A percentile compares a stretch with the other conserved stretches of the same genome.
phyloP scores from a whole-genome alignment of 2,113 vertebrate genomes.

The Eidolon helvum region DNA sequence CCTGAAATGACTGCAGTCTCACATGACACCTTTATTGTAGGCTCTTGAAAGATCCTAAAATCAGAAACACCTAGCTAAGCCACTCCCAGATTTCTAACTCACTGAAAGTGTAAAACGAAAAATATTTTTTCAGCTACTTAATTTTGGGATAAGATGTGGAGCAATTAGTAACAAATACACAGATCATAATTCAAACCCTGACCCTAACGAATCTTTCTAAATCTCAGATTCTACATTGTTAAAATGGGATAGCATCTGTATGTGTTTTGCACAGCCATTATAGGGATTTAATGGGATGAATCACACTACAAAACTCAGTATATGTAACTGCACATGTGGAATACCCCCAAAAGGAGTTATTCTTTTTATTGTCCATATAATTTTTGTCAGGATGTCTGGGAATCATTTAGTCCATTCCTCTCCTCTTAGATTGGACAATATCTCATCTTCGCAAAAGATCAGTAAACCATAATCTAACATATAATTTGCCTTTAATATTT shows the following conservation, averaged over 20 bases:
- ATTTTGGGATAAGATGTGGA: background rate
- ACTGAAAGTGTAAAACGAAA: background rate
- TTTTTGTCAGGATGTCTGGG: background rate
- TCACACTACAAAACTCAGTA: background rate
- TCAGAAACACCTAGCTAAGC: background rate
- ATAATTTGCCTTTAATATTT: background rate
- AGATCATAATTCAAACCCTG: background rate
- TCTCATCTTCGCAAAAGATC: background rate
- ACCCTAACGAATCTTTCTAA: background rate
- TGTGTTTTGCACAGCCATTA: background rate
- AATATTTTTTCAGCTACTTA: background rate
- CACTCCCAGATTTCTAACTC: background rate
- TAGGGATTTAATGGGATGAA: background rate
- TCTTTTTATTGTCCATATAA: background rate
- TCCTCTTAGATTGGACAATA: background rate
- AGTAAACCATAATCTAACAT: background rate
- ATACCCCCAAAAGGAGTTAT: background rate
- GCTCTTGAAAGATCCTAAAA: background rate
- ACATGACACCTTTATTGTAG: background rate
- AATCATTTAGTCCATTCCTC: background rate
- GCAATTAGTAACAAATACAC: background rate
- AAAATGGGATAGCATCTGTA: background rate
- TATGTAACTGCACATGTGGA: background rate
- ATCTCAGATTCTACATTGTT: background rate
- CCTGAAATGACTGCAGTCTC: background rate